A percentile compares a stretch with the other conserved stretches of the same genome.
These are phyloP conservation scores for Catharus ustulatus DNA, from an alignment of 2,797 vertebrate genomes.

Conservation along the genomic window DNA sequence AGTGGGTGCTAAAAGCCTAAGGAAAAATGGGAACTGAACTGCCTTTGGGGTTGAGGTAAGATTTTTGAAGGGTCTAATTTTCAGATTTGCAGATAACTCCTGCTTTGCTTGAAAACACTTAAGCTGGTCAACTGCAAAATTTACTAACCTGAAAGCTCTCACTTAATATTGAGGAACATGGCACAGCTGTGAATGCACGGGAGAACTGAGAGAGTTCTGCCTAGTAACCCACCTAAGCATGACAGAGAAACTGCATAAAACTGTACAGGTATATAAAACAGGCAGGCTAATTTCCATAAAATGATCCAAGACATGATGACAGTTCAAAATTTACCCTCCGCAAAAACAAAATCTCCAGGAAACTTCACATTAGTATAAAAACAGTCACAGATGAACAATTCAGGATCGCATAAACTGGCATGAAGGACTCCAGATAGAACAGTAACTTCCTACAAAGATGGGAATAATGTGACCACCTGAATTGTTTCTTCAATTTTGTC, in stretches of 20 bases:
- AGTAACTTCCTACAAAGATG: background rate
- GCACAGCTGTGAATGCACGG: background rate
- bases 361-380: background rate
- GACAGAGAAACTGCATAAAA: background rate
- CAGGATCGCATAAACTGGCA: background rate
- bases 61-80: background rate
- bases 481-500: background rate
- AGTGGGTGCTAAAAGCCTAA: background rate
- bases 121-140: background rate
- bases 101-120: background rate
- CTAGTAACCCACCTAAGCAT: background rate
- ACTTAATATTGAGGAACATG: background rate
- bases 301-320: background rate
- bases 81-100: background rate
- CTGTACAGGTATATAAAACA: background rate
- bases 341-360: background rate
- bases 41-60: background rate
- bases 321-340: background rate
- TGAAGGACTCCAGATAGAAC: background rate
- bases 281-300: background rate
- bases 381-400: background rate
- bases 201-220: background rate
- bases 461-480: background rate
- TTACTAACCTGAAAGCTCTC: background rate
- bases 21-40: background rate